Evolutionary conservation across 2,113 vertebrate species (phyloP).

Genomic region (Ageneiosus marmoratus): DNA sequence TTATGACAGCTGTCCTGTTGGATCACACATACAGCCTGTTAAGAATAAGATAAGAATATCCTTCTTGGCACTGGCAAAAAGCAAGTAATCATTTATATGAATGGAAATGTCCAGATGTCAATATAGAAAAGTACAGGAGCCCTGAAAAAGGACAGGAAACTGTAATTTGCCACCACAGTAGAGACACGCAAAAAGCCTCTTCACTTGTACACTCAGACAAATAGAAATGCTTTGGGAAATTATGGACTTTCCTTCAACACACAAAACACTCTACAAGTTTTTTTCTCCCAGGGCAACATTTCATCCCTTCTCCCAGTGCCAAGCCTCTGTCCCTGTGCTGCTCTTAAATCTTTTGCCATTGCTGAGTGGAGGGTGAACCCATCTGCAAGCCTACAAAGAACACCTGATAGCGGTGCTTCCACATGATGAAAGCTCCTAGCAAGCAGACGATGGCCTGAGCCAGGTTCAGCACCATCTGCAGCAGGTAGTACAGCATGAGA

Average conservation of each 20-base stretch:
- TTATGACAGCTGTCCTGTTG: conserved; percentile 15
- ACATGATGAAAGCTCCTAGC: conserved; percentile 86
- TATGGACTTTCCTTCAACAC: conserved; percentile 29
- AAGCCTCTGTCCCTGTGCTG: background rate
- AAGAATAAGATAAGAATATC: conserved; percentile 36
- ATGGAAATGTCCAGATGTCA: conserved; percentile 58
- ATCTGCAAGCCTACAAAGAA: conserved; percentile 85
- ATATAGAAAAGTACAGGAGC: conserved; percentile 52
- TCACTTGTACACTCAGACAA: conserved; percentile 4
- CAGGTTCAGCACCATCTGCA: conserved; percentile 89
- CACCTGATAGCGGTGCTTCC: conserved; percentile 95
- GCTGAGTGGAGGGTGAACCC: conserved; percentile 62
- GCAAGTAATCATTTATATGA: conserved; percentile 37
- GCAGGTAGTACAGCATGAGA: conserved; percentile 81
- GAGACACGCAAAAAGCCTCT: conserved; percentile 2
- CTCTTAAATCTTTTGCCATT: conserved; percentile 78
- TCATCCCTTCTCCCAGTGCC: background rate
- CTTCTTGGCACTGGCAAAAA: conserved; percentile 26
- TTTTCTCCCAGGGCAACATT: background rate
- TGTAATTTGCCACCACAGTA: conserved; percentile 20
- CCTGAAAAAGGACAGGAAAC: conserved; percentile 31
- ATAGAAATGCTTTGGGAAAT: conserved; percentile 31
- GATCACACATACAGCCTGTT: conserved; percentile 15
- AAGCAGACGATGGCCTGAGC: conserved; percentile 81
- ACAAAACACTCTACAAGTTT: background rate